These are phyloP conservation scores for Dipodomys ordii DNA, from an alignment of 2,113 vertebrate species.

Conservation along the genomic window DNA sequence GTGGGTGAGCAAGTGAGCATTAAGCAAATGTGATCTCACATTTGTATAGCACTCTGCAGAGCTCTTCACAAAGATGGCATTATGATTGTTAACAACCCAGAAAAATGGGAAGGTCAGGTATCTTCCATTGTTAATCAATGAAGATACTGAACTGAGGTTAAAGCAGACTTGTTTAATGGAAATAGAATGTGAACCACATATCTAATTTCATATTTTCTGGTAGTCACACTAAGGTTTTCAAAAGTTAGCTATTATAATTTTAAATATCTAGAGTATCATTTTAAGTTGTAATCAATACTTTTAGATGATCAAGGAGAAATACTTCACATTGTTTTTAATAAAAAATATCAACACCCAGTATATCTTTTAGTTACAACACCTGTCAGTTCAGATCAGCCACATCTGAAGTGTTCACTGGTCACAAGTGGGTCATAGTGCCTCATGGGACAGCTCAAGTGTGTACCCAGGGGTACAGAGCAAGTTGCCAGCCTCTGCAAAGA, in stretches of 20 bases:
- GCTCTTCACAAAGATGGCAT: not conserved
- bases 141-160: slow-evolving; percentile 16
- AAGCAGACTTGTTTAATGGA: not conserved
- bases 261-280: not conserved
- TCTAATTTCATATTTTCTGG: not conserved
- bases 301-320: not conserved
- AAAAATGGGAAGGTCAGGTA: slow-evolving; percentile 5
- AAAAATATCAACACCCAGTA: slow-evolving; percentile 5
- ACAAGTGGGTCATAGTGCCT: not conserved
- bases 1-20: not conserved
- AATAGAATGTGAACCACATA: not conserved
- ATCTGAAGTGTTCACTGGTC: not conserved
- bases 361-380: not conserved
- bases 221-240: not conserved
- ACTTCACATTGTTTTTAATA: slow-evolving; percentile 1
- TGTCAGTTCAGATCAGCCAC: not conserved
- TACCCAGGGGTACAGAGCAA: not conserved
- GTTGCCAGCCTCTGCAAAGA: not conserved
- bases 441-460: not conserved
- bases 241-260: too few relatives aligned
- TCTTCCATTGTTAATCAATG: not conserved
- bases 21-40: not conserved
- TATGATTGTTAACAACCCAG: too few relatives aligned
- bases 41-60: not conserved
- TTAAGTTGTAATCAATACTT: slow-evolving; percentile 18